Conservation (phyloP, 2,888 invertebrate genomes). For the Coenonympha glycerion region DNA sequence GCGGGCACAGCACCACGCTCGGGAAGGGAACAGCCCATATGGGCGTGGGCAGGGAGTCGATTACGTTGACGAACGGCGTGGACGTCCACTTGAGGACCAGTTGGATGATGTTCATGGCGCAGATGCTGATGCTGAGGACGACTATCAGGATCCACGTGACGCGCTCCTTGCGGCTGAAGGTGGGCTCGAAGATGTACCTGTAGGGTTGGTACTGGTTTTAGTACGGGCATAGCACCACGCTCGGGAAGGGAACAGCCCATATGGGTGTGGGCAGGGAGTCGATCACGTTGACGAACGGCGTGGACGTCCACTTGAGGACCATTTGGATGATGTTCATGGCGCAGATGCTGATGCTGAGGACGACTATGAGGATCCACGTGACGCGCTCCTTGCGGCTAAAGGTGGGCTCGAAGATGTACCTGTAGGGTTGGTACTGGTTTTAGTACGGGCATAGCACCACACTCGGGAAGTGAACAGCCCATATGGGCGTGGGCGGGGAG, state of each 20-base stretch:
- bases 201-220: neutral
- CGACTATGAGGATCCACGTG: slow-evolving; percentile 59
- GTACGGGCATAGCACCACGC: slow-evolving; percentile 65
- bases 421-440: slow-evolving; percentile 25
- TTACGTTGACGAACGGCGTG: slow-evolving; percentile 65
- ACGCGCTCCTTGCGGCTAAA: slow-evolving; percentile 55
- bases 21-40: slow-evolving; percentile 71
- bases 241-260: slow-evolving; percentile 69
- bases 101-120: slow-evolving; percentile 57
- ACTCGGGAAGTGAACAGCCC: slow-evolving; percentile 68
- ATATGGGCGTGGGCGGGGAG: slow-evolving; percentile 62
- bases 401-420: slow-evolving; percentile 65
- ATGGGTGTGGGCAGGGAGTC: slow-evolving; percentile 65
- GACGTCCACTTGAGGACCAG: slow-evolving; percentile 61
- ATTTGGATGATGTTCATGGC: slow-evolving; percentile 57
- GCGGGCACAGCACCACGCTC: slow-evolving; percentile 64
- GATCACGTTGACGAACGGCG: slow-evolving; percentile 67
- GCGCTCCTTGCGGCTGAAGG: slow-evolving; percentile 56
- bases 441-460: slow-evolving; percentile 65
- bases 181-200: slow-evolving; percentile 66
- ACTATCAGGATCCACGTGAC: slow-evolving; percentile 59
- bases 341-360: slow-evolving; percentile 58
- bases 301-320: slow-evolving; percentile 59
- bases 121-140: slow-evolving; percentile 55
- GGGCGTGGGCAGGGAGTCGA: slow-evolving; percentile 64